A percentile compares a stretch with the other conserved stretches of the same genome.
phyloP scores from a whole-genome alignment of 1,140 invertebrate species.

The Agrilus planipennis region DNA sequence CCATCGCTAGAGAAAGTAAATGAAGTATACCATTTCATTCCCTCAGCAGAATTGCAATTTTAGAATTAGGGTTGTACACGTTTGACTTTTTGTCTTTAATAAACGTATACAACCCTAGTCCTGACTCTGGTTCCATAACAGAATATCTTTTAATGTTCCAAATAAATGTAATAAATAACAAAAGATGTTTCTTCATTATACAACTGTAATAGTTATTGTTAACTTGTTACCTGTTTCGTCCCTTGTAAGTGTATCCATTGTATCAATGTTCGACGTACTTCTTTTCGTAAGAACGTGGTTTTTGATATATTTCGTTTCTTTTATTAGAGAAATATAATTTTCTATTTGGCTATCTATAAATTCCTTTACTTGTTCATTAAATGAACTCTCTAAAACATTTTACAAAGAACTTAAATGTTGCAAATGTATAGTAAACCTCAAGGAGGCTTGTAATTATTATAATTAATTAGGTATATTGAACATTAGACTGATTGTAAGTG shows the following conservation, averaged over 20 bases:
- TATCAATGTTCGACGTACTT: neutral
- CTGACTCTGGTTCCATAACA: neutral
- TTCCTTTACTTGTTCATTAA: constrained; percentile 10
- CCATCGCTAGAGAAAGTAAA: too few species aligned
- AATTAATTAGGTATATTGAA: too few species aligned
- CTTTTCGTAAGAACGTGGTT: constrained; percentile 2
- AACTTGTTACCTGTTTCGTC: neutral
- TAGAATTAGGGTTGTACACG: neutral
- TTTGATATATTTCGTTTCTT: neutral
- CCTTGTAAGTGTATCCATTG: neutral
- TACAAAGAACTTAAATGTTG: too few species aligned
- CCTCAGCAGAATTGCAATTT: neutral
- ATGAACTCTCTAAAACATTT: constrained; percentile 4
- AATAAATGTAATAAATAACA: too few species aligned
- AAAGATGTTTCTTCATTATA: too few species aligned
- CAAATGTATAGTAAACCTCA: too few species aligned
- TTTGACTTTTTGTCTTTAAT: neutral
- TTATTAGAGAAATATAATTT: constrained; percentile 19
- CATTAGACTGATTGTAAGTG: too few species aligned
- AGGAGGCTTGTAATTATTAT: too few species aligned
- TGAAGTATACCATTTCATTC: too few species aligned
- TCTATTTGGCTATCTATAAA: constrained; percentile 22
- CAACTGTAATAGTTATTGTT: neutral
- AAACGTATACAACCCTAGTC: neutral
- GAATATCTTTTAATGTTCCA: neutral